Conservation (phyloP, 2,113 vertebrate genomes). For the Lucifuga dentata region DNA sequence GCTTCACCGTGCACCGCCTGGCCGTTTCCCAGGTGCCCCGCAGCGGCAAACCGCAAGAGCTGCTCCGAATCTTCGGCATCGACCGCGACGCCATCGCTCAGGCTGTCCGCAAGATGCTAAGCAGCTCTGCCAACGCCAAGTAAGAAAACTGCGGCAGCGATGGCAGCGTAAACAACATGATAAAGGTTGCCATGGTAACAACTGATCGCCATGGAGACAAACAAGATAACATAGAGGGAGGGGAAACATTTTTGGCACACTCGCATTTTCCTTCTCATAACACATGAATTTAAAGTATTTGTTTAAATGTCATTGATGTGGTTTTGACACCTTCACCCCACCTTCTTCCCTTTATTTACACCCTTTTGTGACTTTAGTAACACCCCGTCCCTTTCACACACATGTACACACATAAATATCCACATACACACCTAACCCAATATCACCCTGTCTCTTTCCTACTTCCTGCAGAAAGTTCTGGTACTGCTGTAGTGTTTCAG, state of each 20-base stretch:
- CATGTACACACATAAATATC: not conserved
- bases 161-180: not conserved
- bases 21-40: constrained; percentile 84
- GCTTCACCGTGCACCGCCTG: constrained; percentile 83
- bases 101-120: constrained; percentile 69
- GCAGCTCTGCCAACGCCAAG: constrained; percentile 74
- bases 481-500: constrained; percentile 59
- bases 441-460: constrained; percentile 33
- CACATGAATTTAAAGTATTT: constrained; percentile 9
- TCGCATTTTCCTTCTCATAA: constrained; percentile 29
- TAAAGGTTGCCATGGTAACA: constrained; percentile 31
- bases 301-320: constrained; percentile 55
- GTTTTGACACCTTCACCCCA: constrained; percentile 28
- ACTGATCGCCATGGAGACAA: constrained; percentile 41
- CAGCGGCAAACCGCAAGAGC: constrained; percentile 86
- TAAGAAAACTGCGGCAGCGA: constrained; percentile 32
- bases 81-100: constrained; percentile 76
- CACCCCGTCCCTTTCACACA: constrained; percentile 12
- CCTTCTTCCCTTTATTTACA: constrained; percentile 29
- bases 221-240: constrained; percentile 38
- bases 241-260: constrained; percentile 43
- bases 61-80: constrained; percentile 87
- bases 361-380: constrained; percentile 49
- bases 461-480: constrained; percentile 58
- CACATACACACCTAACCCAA: not conserved